Percentiles rank a stretch among this genome's conserved stretches.
These are phyloP conservation scores for Bacillus rossius DNA, from an alignment of 1,140 invertebrate genomes.

Conservation along the genomic window DNA sequence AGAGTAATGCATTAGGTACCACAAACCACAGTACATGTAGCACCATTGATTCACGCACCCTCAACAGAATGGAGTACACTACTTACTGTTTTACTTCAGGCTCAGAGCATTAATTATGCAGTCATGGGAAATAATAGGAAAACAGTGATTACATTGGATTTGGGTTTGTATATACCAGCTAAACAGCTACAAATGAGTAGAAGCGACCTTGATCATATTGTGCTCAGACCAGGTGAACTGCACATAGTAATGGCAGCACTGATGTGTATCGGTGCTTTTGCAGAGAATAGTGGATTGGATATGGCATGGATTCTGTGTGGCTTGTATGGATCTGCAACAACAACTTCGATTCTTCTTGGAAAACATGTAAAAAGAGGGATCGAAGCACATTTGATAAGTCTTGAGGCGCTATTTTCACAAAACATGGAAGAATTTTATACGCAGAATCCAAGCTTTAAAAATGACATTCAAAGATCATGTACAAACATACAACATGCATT, in stretches of 20 bases:
- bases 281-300: too few relatives aligned
- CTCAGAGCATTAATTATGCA: neutral
- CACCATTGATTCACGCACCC: neutral
- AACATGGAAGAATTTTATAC: too few relatives aligned
- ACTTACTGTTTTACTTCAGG: neutral
- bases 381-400: too few relatives aligned
- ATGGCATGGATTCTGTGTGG: neutral
- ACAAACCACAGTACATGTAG: neutral
- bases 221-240: slow-evolving; percentile 1
- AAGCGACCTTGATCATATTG: neutral
- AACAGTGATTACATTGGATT: neutral
- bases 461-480: too few relatives aligned
- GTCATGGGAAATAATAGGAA: neutral
- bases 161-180: neutral
- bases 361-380: too few relatives aligned
- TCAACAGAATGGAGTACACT: neutral
- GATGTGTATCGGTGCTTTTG: neutral
- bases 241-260: neutral
- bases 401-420: too few relatives aligned
- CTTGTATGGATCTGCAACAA: too few relatives aligned
- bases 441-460: too few relatives aligned
- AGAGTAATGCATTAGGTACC: neutral
- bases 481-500: neutral
- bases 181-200: slow-evolving; percentile 1
- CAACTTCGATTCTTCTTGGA: too few relatives aligned